These are phyloP conservation scores for Aramus guarauna DNA, from an alignment of 2,113 vertebrate species.

Conservation along the genomic window DNA sequence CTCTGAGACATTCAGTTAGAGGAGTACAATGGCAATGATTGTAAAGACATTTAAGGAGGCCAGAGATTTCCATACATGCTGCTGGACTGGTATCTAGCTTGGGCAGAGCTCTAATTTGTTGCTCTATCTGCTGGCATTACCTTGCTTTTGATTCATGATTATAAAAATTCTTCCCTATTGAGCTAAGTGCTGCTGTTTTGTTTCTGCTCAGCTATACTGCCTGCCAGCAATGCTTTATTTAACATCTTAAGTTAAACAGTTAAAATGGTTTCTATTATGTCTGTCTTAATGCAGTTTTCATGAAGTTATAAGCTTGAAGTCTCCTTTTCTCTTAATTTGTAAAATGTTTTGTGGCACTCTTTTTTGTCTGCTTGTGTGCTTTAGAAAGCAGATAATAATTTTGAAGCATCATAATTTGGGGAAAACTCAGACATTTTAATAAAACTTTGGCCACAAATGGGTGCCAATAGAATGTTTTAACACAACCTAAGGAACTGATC, in stretches of 20 bases:
- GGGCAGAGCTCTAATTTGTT: neutral
- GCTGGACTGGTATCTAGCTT: neutral
- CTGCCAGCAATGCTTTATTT: neutral
- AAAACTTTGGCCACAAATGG: neutral
- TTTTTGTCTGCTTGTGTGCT: neutral
- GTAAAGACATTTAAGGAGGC: neutral
- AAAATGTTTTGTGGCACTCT: neutral
- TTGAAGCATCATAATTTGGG: neutral
- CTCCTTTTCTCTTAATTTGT: neutral
- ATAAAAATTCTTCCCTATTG: neutral
- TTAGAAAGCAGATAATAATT: neutral
- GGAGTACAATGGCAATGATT: neutral
- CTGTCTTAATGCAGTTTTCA: neutral
- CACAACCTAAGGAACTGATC: neutral
- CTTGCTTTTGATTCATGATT: neutral
- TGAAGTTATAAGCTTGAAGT: neutral
- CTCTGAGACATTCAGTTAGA: neutral
- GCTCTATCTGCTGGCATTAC: neutral
- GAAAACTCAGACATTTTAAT: neutral
- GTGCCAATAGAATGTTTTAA: neutral
- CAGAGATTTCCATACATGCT: neutral
- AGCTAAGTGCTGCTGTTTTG: neutral
- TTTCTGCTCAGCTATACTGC: neutral
- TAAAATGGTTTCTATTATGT: neutral
- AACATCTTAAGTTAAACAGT: neutral